These are phyloP conservation scores for Cervus canadensis DNA, from an alignment of 2,113 vertebrate genomes.

Conservation along the genomic window DNA sequence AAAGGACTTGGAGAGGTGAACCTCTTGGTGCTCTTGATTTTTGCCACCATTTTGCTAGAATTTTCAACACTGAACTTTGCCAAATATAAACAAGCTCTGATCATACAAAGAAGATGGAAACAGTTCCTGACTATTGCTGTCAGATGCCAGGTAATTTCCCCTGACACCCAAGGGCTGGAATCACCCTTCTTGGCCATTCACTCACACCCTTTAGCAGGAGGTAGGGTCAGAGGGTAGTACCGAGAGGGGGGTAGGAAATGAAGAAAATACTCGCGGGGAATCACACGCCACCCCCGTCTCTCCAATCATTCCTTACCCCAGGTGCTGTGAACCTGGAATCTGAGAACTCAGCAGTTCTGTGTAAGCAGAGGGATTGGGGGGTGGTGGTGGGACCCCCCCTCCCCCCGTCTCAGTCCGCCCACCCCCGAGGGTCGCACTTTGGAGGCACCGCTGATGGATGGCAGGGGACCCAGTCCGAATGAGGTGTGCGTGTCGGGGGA, in stretches of 20 bases:
- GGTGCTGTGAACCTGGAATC: not conserved
- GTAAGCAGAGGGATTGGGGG: not conserved
- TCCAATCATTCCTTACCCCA: no score
- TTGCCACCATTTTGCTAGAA: not conserved
- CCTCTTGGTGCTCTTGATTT: not conserved
- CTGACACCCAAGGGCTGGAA: not conserved
- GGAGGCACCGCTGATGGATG: no score
- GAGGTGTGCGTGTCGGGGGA: no score
- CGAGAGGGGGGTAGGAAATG: not conserved
- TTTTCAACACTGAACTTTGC: not conserved
- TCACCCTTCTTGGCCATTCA: not conserved
- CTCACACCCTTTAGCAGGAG: not conserved
- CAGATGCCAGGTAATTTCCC: not conserved
- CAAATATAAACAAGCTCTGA: not conserved
- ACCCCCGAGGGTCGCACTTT: no score
- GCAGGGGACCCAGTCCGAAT: no score
- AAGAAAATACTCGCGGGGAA: not conserved
- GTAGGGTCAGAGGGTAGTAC: accelerated
- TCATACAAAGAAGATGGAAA: not conserved
- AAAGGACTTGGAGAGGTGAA: not conserved
- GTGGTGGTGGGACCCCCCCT: not conserved
- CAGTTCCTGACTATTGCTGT: not conserved
- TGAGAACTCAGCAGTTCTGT: not conserved
- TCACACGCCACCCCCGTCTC: not conserved
- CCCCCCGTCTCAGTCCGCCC: no score